Conservation (phyloP, 1,140 invertebrate species). For the Bombus cullumanus region DNA sequence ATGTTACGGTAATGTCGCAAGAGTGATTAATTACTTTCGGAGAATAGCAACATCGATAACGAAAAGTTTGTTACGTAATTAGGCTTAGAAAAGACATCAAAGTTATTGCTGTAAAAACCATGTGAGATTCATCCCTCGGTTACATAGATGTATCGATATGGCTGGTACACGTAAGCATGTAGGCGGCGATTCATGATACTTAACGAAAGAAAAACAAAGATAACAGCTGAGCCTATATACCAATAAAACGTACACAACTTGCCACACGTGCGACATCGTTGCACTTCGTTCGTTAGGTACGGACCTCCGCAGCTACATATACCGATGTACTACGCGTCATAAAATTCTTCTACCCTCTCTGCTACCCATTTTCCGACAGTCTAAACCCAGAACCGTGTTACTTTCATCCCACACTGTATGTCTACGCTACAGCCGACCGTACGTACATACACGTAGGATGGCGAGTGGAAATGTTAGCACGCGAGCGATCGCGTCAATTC, state of each 20-base stretch:
- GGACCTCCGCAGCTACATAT: too few species aligned
- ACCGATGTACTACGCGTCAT: neutral
- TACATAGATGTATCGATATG: too few species aligned
- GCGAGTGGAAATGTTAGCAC: neutral
- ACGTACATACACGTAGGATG: too few species aligned
- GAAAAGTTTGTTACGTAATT: too few species aligned
- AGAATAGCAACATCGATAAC: too few species aligned
- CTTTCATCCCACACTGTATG: neutral
- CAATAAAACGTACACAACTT: neutral
- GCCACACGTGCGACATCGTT: neutral
- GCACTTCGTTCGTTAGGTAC: neutral
- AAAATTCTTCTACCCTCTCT: neutral
- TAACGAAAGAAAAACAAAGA: neutral
- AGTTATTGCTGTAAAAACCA: fast-evolving
- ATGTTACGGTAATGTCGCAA: too few species aligned
- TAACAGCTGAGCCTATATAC: too few species aligned
- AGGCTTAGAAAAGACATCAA: too few species aligned
- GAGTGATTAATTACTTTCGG: too few species aligned
- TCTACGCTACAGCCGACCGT: neutral
- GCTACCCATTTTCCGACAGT: neutral
- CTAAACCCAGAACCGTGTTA: neutral
- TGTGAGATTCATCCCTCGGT: too few species aligned
- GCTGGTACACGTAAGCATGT: neutral
- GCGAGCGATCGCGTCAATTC: neutral
- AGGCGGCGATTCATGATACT: neutral